A percentile compares a stretch with the other conserved stretches of the same genome.
Evolutionary conservation across 2,888 invertebrate genomes (phyloP).

Genomic region (Encarsia formosa): DNA sequence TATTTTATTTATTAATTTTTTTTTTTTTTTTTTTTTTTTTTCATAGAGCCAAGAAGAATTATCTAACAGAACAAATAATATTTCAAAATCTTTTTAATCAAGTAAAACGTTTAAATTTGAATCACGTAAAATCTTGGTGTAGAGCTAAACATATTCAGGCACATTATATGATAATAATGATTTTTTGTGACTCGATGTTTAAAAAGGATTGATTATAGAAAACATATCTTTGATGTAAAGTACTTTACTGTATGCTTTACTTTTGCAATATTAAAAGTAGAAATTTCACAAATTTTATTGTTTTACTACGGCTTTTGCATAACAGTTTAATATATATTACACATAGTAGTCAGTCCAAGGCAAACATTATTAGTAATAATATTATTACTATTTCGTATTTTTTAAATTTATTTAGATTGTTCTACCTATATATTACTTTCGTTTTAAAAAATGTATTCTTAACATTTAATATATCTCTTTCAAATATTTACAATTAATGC

Average conservation of each 20-base stretch:
- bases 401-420: slow-evolving; percentile 38
- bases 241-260: slow-evolving; percentile 41
- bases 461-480: slow-evolving; percentile 47
- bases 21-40: too few species aligned
- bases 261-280: slow-evolving; percentile 50
- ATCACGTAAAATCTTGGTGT: slow-evolving; percentile 14
- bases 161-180: slow-evolving; percentile 38
- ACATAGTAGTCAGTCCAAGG: slow-evolving; percentile 51
- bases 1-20: slow-evolving; percentile 17
- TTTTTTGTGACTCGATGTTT: slow-evolving; percentile 25
- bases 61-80: background rate
- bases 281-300: slow-evolving; percentile 48
- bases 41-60: too few species aligned
- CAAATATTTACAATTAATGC: slow-evolving; percentile 50
- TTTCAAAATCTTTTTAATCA: slow-evolving; percentile 9
- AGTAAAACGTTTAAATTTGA: slow-evolving; percentile 17
- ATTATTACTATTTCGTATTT: slow-evolving; percentile 42
- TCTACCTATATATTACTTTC: slow-evolving; percentile 52
- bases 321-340: slow-evolving; percentile 30
- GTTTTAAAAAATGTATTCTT: slow-evolving; percentile 51
- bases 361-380: slow-evolving; percentile 49
- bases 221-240: slow-evolving; percentile 41
- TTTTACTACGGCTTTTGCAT: slow-evolving; percentile 39
- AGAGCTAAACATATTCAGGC: slow-evolving; percentile 34
- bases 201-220: slow-evolving; percentile 45